Conservation (phyloP, 2,888 invertebrate genomes). For the Ennomos quercinarius region DNA sequence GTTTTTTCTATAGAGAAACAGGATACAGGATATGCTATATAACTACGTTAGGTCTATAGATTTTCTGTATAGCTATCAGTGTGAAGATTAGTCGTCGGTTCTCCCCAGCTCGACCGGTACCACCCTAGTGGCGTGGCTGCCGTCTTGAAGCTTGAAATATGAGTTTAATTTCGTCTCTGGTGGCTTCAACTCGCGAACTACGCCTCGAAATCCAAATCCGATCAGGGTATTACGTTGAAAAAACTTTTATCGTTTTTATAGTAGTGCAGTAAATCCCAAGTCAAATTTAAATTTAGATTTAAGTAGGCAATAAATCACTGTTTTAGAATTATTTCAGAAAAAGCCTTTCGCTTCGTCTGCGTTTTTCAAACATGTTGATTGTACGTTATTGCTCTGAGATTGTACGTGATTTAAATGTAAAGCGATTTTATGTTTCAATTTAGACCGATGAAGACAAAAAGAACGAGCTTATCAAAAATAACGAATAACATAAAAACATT, state of each 20-base stretch:
- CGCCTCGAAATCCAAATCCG: conserved; percentile 48
- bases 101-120: conserved; percentile 11
- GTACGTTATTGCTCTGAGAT: conserved; percentile 1
- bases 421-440: conserved; percentile 9
- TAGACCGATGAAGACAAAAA: too few species aligned
- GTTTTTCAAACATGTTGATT: conserved; percentile 10
- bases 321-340: not conserved
- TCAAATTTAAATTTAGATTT: conserved; percentile 12
- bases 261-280: conserved; percentile 7
- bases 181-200: conserved; percentile 48
- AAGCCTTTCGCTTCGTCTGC: conserved; percentile 7
- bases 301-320: conserved; percentile 2
- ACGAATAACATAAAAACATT: too few species aligned
- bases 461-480: too few species aligned
- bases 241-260: conserved; percentile 29
- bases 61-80: conserved; percentile 8
- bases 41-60: not conserved
- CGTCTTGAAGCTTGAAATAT: conserved; percentile 50
- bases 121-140: conserved; percentile 24
- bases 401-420: not conserved
- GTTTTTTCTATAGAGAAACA: too few species aligned
- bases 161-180: conserved; percentile 58
- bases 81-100: conserved; percentile 18
- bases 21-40: too few species aligned
- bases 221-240: conserved; percentile 47